phyloP scores from a whole-genome alignment of 2,797 vertebrate species.

The Pitangus sulphuratus region DNA sequence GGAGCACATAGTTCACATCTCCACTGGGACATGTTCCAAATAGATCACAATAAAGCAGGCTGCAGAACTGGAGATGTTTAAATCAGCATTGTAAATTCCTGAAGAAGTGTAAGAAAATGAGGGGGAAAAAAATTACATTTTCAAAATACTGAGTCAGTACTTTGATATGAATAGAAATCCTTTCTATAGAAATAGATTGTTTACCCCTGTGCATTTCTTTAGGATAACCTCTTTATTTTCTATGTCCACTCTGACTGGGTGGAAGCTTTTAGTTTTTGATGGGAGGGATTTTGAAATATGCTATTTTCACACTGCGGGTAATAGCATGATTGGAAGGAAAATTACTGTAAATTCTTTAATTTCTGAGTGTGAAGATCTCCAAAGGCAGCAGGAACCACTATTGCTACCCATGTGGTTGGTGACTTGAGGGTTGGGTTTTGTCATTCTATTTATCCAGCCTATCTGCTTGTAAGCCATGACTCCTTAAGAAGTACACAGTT shows the following conservation, averaged over 20 bases:
- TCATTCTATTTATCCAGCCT: neutral
- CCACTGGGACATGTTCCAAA: neutral
- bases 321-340: neutral
- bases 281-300: neutral
- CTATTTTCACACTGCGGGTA: neutral
- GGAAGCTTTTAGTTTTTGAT: neutral
- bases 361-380: neutral
- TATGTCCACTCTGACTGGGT: neutral
- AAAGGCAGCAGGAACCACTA: neutral
- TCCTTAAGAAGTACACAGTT: neutral
- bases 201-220: neutral
- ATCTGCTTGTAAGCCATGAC: neutral
- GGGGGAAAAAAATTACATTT: neutral
- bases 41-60: neutral
- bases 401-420: neutral
- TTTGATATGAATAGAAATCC: neutral
- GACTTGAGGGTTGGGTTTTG: neutral
- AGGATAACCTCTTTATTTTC: neutral
- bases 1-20: neutral
- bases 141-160: neutral
- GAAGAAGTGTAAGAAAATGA: neutral
- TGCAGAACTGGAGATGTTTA: neutral
- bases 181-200: neutral
- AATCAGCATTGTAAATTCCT: neutral
- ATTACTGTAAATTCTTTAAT: neutral